Conservation (phyloP, 2,888 invertebrate species). For the Agrotis segetum region DNA sequence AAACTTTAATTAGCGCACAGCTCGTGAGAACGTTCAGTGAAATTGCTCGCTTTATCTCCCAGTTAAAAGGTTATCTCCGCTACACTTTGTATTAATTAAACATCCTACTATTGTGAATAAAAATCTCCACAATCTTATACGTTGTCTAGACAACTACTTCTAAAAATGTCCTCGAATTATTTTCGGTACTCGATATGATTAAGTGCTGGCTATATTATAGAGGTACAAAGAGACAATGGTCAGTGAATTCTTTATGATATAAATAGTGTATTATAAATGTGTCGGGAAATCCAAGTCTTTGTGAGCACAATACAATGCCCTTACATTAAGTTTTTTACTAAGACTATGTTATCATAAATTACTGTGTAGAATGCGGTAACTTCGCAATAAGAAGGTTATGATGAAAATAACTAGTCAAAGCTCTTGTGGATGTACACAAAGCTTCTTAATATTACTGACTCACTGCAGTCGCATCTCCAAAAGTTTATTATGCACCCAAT, state of each 20-base stretch:
- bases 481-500: conserved; percentile 53
- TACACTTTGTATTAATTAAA: conserved; percentile 61
- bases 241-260: conserved; percentile 51
- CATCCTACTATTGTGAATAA: conserved; percentile 48
- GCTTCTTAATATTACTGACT: conserved; percentile 22
- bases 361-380: conserved; percentile 23
- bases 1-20: conserved; percentile 59
- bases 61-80: conserved; percentile 70
- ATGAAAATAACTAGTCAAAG: not conserved
- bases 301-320: conserved; percentile 52
- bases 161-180: conserved; percentile 42
- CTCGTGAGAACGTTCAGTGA: conserved; percentile 64
- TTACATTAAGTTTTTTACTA: conserved; percentile 48
- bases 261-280: conserved; percentile 57
- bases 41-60: conserved; percentile 66
- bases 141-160: conserved; percentile 35
- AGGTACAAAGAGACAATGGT: conserved; percentile 51
- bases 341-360: conserved; percentile 56
- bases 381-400: not conserved
- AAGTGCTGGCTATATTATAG: conserved; percentile 27
- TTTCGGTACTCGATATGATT: conserved; percentile 49
- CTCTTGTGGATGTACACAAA: not conserved
- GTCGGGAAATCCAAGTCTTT: conserved; percentile 62
- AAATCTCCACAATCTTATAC: conserved; percentile 40
- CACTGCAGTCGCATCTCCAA: conserved; percentile 20